Percentiles rank a stretch among this genome's conserved stretches.
These are phyloP conservation scores for Propithecus deckenii DNA, from an alignment of 2,797 vertebrate species.

Conservation along the genomic window DNA sequence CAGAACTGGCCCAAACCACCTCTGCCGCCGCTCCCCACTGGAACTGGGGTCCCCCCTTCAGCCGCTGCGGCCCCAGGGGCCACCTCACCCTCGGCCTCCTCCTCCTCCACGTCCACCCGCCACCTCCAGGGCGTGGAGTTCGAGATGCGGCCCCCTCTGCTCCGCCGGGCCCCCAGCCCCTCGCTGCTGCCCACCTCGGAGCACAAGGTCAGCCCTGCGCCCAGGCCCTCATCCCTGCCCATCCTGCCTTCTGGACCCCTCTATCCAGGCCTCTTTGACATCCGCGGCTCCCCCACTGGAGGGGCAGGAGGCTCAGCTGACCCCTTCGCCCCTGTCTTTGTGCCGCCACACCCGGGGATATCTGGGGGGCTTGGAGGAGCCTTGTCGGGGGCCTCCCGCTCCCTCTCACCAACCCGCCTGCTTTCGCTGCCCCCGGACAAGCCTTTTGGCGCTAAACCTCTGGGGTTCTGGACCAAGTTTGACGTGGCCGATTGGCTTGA, in stretches of 20 bases:
- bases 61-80: slow-evolving; percentile 83
- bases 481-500: slow-evolving; percentile 97
- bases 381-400: slow-evolving; percentile 84
- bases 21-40: slow-evolving; percentile 85
- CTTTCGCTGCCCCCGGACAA: slow-evolving; percentile 91
- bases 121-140: slow-evolving; percentile 87
- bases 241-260: slow-evolving; percentile 86
- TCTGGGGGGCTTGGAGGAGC: slow-evolving; percentile 73
- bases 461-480: slow-evolving; percentile 97
- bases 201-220: slow-evolving; percentile 90
- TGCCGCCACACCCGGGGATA: slow-evolving; percentile 72
- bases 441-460: slow-evolving; percentile 95
- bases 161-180: slow-evolving; percentile 92
- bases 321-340: slow-evolving; percentile 85
- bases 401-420: slow-evolving; percentile 94
- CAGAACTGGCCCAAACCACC: slow-evolving; percentile 87
- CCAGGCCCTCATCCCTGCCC: slow-evolving; percentile 91
- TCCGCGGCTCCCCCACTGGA: slow-evolving; percentile 90
- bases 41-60: slow-evolving; percentile 86
- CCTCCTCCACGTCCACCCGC: slow-evolving; percentile 83
- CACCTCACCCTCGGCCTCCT: slow-evolving; percentile 86
- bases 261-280: slow-evolving; percentile 92
- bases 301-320: slow-evolving; percentile 78
- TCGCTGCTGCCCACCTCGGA: slow-evolving; percentile 91
- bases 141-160: slow-evolving; percentile 82